A percentile compares a stretch with the other conserved stretches of the same genome.
phyloP scores from a whole-genome alignment of 1,140 invertebrate genomes.

The Camponotus vicinus region DNA sequence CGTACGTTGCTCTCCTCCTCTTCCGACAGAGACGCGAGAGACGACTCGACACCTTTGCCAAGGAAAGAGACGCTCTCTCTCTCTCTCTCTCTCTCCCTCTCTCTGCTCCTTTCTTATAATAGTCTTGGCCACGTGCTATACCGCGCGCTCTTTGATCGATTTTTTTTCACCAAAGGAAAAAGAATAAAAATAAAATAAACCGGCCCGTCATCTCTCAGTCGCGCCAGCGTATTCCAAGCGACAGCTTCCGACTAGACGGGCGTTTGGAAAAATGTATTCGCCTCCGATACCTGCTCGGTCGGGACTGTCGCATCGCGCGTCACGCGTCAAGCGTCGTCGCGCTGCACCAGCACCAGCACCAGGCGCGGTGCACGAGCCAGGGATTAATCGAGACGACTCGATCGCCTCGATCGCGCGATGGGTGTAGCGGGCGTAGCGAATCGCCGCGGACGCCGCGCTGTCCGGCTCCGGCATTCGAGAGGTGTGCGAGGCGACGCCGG shows the following conservation, averaged over 20 bases:
- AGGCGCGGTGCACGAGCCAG: conserved; percentile 15
- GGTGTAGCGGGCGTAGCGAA: conserved; percentile 79
- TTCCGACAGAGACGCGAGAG: not conserved
- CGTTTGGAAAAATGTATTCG: too few species aligned
- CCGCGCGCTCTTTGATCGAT: conserved; percentile 4
- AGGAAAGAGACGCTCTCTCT: conserved; percentile 65
- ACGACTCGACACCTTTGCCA: conserved; percentile 57
- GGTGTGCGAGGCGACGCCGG: conserved; percentile 64
- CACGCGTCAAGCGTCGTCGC: too few species aligned
- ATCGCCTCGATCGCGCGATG: conserved; percentile 67
- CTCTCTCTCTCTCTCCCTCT: not conserved
- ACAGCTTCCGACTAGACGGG: not conserved
- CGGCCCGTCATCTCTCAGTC: conserved; percentile 32
- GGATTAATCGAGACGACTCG: conserved; percentile 72
- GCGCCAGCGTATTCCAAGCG: conserved; percentile 48
- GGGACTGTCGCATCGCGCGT: conserved; percentile 66
- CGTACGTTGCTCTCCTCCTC: not conserved
- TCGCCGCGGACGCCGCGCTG: conserved; percentile 63
- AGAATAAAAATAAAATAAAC: not conserved
- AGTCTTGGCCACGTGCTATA: conserved; percentile 65
- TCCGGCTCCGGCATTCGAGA: not conserved
- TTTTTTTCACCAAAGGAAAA: not conserved
- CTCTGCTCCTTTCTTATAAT: conserved; percentile 63
- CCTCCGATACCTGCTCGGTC: conserved; percentile 55
- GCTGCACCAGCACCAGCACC: too few species aligned